These are phyloP conservation scores for Cataglyphis livida DNA, from an alignment of 2,888 invertebrate genomes.

Conservation along the genomic window DNA sequence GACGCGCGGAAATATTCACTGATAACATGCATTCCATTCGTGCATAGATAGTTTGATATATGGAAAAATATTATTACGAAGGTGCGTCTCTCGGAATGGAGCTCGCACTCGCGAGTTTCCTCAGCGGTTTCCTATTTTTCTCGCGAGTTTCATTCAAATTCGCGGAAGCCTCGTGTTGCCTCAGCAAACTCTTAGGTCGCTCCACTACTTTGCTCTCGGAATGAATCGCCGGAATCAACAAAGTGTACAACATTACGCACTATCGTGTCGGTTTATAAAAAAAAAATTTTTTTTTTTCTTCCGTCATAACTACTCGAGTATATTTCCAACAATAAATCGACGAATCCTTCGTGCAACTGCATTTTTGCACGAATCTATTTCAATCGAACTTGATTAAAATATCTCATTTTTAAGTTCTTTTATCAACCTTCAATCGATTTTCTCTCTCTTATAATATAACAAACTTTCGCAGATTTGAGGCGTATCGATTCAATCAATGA, in stretches of 20 bases:
- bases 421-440: background rate
- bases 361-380: background rate
- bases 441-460: background rate
- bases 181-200: conserved; percentile 24
- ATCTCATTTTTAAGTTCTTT: background rate
- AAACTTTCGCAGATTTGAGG: background rate
- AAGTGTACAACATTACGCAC: conserved; percentile 25
- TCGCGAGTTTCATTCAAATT: conserved; percentile 28
- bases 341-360: background rate
- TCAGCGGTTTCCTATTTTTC: background rate
- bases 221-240: conserved; percentile 11
- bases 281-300: background rate
- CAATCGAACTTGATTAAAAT: background rate
- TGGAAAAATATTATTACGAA: conserved; percentile 28
- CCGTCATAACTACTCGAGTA: background rate
- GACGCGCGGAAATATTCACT: background rate
- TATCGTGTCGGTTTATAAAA: background rate
- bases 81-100: background rate
- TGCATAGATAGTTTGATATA: conserved; percentile 8
- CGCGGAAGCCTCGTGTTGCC: background rate
- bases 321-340: background rate
- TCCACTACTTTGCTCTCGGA: background rate
- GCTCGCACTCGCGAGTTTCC: background rate
- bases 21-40: conserved; percentile 23
- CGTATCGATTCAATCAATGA: background rate